Conservation (phyloP, 2,888 invertebrate species). For the Limnephilus marmoratus region DNA sequence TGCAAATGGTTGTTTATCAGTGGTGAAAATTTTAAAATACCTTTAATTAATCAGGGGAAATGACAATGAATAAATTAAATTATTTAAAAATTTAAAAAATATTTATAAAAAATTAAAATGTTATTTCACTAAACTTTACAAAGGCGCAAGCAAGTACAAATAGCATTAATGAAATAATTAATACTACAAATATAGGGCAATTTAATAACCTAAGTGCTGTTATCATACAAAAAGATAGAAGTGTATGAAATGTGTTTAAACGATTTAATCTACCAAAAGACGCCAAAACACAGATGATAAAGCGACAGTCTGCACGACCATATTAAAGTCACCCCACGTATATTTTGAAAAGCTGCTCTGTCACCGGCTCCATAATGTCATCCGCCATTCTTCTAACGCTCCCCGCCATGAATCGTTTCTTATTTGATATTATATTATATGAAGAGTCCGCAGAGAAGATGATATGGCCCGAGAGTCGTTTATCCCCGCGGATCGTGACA, state of each 20-base stretch:
- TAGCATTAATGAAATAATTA: too few relatives aligned
- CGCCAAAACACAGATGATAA: constrained; percentile 37
- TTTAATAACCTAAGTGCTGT: neutral
- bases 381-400: constrained; percentile 46
- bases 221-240: neutral
- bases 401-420: constrained; percentile 48
- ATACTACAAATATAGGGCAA: too few relatives aligned
- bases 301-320: constrained; percentile 45
- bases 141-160: too few relatives aligned
- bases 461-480: constrained; percentile 29
- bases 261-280: neutral
- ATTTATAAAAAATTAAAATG: too few relatives aligned
- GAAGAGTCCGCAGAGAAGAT: constrained; percentile 45
- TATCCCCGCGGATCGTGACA: constrained; percentile 39
- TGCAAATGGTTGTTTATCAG: too few relatives aligned
- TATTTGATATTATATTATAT: constrained; percentile 49
- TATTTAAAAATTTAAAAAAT: too few relatives aligned
- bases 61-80: too few relatives aligned
- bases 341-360: constrained; percentile 40
- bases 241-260: neutral
- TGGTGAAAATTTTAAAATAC: too few relatives aligned
- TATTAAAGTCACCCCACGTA: constrained; percentile 52
- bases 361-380: constrained; percentile 37
- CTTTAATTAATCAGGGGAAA: too few relatives aligned
- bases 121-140: too few relatives aligned